A percentile compares a stretch with the other conserved stretches of the same genome.
These are phyloP conservation scores for Salvelinus alpinus DNA, from an alignment of 2,113 vertebrate species.

Conservation along the genomic window DNA sequence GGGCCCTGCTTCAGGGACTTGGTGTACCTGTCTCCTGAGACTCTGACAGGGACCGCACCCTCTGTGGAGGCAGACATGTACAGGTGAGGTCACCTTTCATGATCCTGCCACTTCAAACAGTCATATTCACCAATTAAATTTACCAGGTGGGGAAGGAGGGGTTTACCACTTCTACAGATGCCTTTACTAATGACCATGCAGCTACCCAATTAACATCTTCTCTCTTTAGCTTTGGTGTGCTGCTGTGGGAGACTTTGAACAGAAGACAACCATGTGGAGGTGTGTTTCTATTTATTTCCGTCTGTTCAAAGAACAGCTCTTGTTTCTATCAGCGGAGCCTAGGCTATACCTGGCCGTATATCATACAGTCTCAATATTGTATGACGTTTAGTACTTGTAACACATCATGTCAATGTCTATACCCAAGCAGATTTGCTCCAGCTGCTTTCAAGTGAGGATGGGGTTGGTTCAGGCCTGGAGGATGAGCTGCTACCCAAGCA, in stretches of 20 bases:
- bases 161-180: neutral
- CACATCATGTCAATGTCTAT: too few relatives aligned
- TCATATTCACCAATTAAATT: too few relatives aligned
- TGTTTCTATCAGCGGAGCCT: too few relatives aligned
- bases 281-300: neutral
- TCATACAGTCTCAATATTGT: too few relatives aligned
- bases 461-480: constrained; percentile 1
- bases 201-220: neutral
- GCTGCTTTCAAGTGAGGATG: neutral
- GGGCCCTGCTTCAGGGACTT: constrained; percentile 35
- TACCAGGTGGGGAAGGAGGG: too few relatives aligned
- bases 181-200: neutral
- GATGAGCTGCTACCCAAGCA: constrained; percentile 16
- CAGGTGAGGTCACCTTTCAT: constrained; percentile 30
- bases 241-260: constrained; percentile 48
- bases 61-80: constrained; percentile 33
- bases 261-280: constrained; percentile 38
- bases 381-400: too few relatives aligned
- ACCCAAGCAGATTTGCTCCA: constrained; percentile 2
- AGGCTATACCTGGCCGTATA: too few relatives aligned
- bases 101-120: too few relatives aligned
- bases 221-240: constrained; percentile 42
- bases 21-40: constrained; percentile 33
- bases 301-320: too few relatives aligned
- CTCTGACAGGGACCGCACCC: constrained; percentile 11